Evolutionary conservation across 2,113 vertebrate species (phyloP).

Genomic region (Gobiocypris rarus): DNA sequence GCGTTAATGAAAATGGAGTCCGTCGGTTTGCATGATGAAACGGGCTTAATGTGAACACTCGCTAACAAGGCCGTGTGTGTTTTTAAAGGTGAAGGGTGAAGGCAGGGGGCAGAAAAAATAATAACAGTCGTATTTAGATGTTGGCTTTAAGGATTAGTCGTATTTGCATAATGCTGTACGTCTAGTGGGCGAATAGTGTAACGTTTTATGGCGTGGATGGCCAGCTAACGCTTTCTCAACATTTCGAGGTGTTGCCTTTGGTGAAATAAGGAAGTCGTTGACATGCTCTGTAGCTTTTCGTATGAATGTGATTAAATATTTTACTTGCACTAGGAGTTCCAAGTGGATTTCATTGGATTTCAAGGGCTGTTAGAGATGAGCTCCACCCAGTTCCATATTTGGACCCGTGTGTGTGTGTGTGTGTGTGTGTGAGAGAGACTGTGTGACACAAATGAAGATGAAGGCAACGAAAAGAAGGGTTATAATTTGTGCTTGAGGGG

Average conservation of each 20-base stretch:
- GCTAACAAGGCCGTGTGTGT: constrained; percentile 31
- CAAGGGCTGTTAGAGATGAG: constrained; percentile 27
- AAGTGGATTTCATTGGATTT: constrained; percentile 38
- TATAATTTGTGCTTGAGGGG: constrained; percentile 66
- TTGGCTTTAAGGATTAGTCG: constrained; percentile 13
- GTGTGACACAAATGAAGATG: constrained; percentile 37
- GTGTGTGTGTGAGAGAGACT: constrained; percentile 13
- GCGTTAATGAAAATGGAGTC: constrained; percentile 64
- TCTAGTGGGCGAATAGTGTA: constrained; percentile 3
- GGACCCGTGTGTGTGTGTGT: neutral
- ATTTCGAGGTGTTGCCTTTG: constrained; percentile 1
- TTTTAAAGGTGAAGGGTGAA: constrained; percentile 29
- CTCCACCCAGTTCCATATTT: neutral
- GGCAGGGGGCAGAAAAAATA: constrained; percentile 27
- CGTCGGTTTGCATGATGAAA: constrained; percentile 64
- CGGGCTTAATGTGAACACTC: constrained; percentile 23
- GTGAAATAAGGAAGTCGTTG: constrained; percentile 1
- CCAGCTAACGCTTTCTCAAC: neutral
- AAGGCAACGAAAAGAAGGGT: constrained; percentile 8
- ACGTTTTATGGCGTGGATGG: constrained; percentile 13
- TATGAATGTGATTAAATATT: constrained; percentile 45
- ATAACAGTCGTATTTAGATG: constrained; percentile 29
- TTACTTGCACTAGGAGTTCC: constrained; percentile 12
- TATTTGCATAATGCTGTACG: constrained; percentile 39
- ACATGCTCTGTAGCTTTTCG: constrained; percentile 23